phyloP scores from a whole-genome alignment of 2,797 vertebrate genomes.

The Oceanodroma leucorhoa region DNA sequence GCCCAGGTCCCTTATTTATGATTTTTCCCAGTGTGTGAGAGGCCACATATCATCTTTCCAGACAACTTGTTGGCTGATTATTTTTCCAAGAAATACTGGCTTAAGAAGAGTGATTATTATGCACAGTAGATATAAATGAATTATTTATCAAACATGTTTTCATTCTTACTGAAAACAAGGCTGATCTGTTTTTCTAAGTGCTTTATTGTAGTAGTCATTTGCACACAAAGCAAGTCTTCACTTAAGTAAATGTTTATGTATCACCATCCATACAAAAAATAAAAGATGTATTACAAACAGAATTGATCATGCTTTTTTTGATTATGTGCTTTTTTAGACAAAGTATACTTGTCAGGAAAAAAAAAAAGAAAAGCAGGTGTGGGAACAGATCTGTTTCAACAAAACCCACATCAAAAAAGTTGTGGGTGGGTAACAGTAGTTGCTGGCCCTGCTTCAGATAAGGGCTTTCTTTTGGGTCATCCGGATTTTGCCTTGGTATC shows the following conservation, averaged over 20 bases:
- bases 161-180: conserved; percentile 65
- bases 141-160: conserved; percentile 80
- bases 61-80: conserved; percentile 49
- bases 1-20: neutral
- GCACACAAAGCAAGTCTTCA: conserved; percentile 69
- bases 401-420: neutral
- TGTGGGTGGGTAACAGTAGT: neutral
- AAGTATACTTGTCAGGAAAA: neutral
- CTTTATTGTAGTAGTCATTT: conserved; percentile 69
- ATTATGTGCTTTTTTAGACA: neutral
- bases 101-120: conserved; percentile 71
- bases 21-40: neutral
- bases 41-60: conserved; percentile 7
- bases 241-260: conserved; percentile 73
- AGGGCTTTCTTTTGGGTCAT: neutral
- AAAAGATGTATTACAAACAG: conserved; percentile 49
- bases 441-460: neutral
- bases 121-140: conserved; percentile 77
- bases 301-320: neutral
- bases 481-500: neutral
- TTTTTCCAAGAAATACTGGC: conserved; percentile 48
- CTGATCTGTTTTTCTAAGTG: conserved; percentile 61
- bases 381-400: neutral
- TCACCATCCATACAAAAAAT: conserved; percentile 64
- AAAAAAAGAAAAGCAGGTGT: neutral